A percentile compares a stretch with the other conserved stretches of the same genome.
These are phyloP conservation scores for Suricata suricatta DNA, from an alignment of 2,113 vertebrate genomes.

Conservation along the genomic window DNA sequence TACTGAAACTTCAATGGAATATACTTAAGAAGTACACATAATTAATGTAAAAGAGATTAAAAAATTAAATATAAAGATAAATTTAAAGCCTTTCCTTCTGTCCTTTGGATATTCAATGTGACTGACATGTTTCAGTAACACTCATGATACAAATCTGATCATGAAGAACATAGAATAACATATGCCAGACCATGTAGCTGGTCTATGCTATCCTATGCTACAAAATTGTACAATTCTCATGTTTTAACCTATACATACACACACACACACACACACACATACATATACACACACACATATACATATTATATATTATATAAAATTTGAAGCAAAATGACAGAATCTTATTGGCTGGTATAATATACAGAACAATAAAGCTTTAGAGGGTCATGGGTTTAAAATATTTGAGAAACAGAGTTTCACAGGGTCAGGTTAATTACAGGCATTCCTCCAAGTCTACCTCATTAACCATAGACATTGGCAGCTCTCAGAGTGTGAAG, in stretches of 20 bases:
- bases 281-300: no score
- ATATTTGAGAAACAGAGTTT: constrained; percentile 1
- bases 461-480: constrained; percentile 42
- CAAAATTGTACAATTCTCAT: neutral
- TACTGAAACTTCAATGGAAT: neutral
- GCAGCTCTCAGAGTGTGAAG: constrained; percentile 38
- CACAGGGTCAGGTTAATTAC: constrained; percentile 46
- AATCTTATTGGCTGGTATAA: neutral
- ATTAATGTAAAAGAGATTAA: neutral
- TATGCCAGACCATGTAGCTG: neutral
- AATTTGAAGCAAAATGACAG: neutral
- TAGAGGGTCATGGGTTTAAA: constrained; percentile 9
- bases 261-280: no score
- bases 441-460: constrained; percentile 43
- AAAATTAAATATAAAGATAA: neutral
- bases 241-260: neutral
- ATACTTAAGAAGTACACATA: neutral
- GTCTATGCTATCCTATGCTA: no score
- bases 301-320: no score
- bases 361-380: neutral
- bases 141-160: neutral
- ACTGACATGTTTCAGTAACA: neutral
- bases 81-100: neutral
- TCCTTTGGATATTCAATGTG: neutral
- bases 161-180: neutral